phyloP scores from a whole-genome alignment of 2,888 invertebrate species.

The Prenolepis imparis region DNA sequence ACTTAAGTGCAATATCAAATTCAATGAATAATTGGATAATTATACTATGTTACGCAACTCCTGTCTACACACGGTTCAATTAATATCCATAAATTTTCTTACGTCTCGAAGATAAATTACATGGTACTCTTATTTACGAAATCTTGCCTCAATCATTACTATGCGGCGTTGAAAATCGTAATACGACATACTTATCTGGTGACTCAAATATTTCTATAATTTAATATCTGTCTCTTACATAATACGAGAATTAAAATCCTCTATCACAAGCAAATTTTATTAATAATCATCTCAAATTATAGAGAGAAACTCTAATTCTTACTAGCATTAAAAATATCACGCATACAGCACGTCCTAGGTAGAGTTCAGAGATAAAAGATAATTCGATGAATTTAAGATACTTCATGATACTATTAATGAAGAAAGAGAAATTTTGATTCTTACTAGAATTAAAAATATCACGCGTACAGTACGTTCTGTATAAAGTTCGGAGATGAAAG shows the following conservation, averaged over 20 bases:
- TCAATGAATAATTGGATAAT: constrained; percentile 48
- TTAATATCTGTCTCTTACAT: background rate
- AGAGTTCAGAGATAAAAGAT: background rate
- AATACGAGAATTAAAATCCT: background rate
- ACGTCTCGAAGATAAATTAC: constrained; percentile 6
- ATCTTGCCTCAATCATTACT: constrained; percentile 23
- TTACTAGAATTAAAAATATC: too few relatives aligned
- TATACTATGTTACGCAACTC: background rate
- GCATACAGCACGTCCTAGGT: background rate
- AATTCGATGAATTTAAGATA: background rate
- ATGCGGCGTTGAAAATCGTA: constrained; percentile 1
- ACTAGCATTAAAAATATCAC: background rate
- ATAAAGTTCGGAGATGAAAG: too few relatives aligned
- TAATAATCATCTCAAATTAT: background rate
- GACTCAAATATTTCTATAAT: constrained; percentile 19
- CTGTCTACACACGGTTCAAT: background rate
- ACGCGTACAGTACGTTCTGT: too few relatives aligned
- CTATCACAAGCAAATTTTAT: background rate
- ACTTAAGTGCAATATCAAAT: constrained; percentile 22
- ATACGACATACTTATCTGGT: background rate
- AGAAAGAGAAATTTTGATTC: too few relatives aligned
- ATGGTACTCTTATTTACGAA: background rate
- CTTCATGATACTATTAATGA: background rate
- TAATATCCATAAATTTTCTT: constrained; percentile 30
- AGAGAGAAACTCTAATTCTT: background rate